Percentiles rank a stretch among this genome's conserved stretches.
These are phyloP conservation scores for Micronycteris hirsuta DNA, from an alignment of 2,113 vertebrate genomes.

Conservation along the genomic window DNA sequence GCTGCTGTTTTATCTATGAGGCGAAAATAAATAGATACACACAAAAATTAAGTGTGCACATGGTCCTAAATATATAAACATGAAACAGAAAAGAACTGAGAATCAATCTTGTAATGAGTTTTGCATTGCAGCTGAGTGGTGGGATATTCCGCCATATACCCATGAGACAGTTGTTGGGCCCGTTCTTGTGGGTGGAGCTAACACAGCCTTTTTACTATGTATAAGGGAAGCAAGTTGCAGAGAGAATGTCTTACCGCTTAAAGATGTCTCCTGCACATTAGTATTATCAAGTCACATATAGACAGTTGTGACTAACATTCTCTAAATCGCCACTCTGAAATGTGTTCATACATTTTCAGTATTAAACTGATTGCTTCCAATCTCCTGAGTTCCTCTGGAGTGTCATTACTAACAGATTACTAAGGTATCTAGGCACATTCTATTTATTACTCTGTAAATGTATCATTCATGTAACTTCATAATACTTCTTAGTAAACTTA, in stretches of 20 bases:
- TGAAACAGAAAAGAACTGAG: background rate
- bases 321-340: background rate
- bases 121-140: background rate
- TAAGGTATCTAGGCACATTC: background rate
- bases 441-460: background rate
- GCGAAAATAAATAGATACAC: background rate
- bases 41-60: background rate
- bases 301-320: background rate
- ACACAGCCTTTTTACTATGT: background rate
- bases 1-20: background rate
- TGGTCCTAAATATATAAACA: background rate
- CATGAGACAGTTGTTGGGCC: background rate
- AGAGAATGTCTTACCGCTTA: background rate
- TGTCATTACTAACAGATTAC: background rate
- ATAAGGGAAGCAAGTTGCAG: background rate
- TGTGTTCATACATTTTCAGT: background rate
- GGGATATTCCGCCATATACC: background rate
- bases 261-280: background rate
- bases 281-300: background rate
- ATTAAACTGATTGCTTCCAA: background rate
- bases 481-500: background rate
- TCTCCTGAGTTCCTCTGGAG: background rate
- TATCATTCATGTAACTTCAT: background rate
- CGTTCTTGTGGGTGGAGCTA: background rate
- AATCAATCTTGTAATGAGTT: background rate